Evolutionary conservation across 2,888 invertebrate genomes (phyloP).

Genomic region (Kuschelorhynchus macadamiae): DNA sequence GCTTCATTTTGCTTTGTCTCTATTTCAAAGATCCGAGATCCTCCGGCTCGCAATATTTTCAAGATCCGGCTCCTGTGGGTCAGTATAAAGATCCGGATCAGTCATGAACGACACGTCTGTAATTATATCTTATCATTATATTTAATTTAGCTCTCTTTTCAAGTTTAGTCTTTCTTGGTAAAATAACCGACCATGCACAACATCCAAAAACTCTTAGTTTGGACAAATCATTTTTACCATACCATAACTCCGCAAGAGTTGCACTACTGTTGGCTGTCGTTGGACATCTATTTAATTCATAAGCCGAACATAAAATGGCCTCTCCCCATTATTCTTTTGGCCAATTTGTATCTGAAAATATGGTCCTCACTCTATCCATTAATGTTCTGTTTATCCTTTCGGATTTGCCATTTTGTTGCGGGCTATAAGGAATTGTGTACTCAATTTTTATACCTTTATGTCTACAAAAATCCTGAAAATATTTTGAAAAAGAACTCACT

Average conservation of each 20-base stretch:
- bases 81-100: too few species aligned
- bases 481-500: conserved; percentile 36
- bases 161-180: conserved; percentile 53
- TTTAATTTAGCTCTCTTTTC: conserved; percentile 45
- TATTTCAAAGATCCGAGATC: too few species aligned
- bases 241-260: conserved; percentile 48
- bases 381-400: conserved; percentile 55
- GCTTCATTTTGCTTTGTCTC: too few species aligned
- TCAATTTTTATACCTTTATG: conserved; percentile 42
- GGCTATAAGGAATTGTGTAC: conserved; percentile 52
- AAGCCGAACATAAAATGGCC: conserved; percentile 52
- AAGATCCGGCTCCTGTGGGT: too few species aligned
- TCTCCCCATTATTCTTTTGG: conserved; percentile 49
- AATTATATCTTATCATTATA: conserved; percentile 49
- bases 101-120: too few species aligned
- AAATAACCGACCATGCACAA: conserved; percentile 47
- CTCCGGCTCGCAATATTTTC: too few species aligned
- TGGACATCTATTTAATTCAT: conserved; percentile 52
- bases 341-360: conserved; percentile 49
- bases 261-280: conserved; percentile 41
- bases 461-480: conserved; percentile 48
- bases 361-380: conserved; percentile 53
- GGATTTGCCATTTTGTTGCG: conserved; percentile 53
- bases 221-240: conserved; percentile 50
- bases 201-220: conserved; percentile 54